A percentile compares a stretch with the other conserved stretches of the same genome.
phyloP scores from a whole-genome alignment of 2,113 vertebrate species.

The Felis catus region F.catus_Fca126_mat1.0 CM031426.1:53794001-53794500 shows the following conservation, averaged over 20 bases:
- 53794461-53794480: not conserved
- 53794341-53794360: not conserved
- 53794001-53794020: not conserved
- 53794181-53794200: not conserved
- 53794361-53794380: too few relatives aligned
- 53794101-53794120: not conserved
- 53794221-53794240: not conserved
- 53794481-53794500: not conserved
- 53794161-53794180: not conserved
- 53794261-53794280: too few relatives aligned
- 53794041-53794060: not conserved
- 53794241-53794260: not conserved
- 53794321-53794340: not conserved
- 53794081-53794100: not conserved
- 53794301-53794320: not conserved
- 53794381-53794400: not conserved
- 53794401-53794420: not conserved
- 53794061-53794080: not conserved
- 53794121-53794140: not conserved
- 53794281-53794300: not conserved
- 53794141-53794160: fast-evolving
- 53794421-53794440: not conserved
- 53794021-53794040: not conserved
- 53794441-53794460: not conserved
- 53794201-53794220: not conserved